Evolutionary conservation across 2,797 vertebrate species (phyloP), one percentile per base, ranked within the genome.

Genomic region (Sciurus carolinensis): DNA sequence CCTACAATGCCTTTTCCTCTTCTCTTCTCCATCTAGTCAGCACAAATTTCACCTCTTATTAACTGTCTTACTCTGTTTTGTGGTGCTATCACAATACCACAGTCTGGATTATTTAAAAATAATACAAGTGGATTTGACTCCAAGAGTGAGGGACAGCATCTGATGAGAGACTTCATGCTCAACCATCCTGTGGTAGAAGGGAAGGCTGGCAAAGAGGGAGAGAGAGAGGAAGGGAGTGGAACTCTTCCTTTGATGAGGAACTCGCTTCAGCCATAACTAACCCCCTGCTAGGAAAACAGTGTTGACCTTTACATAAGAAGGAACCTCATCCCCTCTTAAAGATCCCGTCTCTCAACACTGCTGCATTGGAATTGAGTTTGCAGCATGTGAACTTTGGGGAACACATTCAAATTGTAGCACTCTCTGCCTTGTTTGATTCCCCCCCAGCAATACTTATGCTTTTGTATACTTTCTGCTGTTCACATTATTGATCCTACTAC

Each of bases 381-480:
- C 42, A 86, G 39, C 3, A 8, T 28, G 57, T 22, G 42, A 66
- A 80, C 44, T 69, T 15, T 44, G 30, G 50, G 81, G 42, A 7
- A 86, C 28, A 42, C 7, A 47, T 17, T 83, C 64, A 90, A 28
- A 76, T 18, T 14, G 28, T 15, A 62, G n/a, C 28, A 84, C 0
- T 85, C 11, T 90, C 47, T 90, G 57, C 59, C 22, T 84, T 90
- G 39, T 57, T 18, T 66, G 39, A 80, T 47, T 26, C 33, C 8
- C 57, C 20, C 2, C 5, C 3, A 64, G 50, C 28, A 7, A 66
- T 26, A 52, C 20, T 13, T 36, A 12, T 13, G 12, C 54, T 86
- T 17, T 39, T 91, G 30, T 50, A 81, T 67, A 64, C 4, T 52
- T 96, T 89, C 84, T 69, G 72, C 50, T 88, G 8, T 88, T 93